Percentiles rank a stretch among this genome's conserved stretches.
These are phyloP conservation scores for Tetramorium parvispinum DNA, from an alignment of 1,140 invertebrate species.

Conservation along the genomic window DNA sequence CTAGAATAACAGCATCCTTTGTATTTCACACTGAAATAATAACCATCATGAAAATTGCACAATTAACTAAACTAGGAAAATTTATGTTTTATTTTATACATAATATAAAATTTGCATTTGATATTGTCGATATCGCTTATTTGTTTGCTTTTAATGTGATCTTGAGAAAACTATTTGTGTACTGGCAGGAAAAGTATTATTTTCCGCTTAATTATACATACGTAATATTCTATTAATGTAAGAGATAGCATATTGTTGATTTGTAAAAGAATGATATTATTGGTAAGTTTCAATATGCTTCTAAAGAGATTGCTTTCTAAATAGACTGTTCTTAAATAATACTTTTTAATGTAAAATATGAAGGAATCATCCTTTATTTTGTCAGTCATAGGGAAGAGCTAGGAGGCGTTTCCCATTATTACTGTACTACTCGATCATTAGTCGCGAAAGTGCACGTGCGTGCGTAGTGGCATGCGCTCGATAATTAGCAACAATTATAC, in stretches of 20 bases:
- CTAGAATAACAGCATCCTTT: neutral
- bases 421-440: constrained; percentile 3
- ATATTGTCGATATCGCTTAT: neutral
- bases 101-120: neutral
- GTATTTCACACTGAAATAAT: neutral
- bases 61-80: neutral
- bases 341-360: no score
- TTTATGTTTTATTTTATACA: neutral
- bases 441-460: constrained; percentile 47
- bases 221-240: neutral
- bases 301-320: neutral
- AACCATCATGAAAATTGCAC: neutral
- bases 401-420: neutral
- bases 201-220: neutral
- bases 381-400: neutral
- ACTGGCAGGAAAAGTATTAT: neutral
- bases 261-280: neutral
- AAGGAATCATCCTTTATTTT: neutral
- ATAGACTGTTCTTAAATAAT: neutral
- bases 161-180: neutral
- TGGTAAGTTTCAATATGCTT: neutral
- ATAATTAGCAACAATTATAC: constrained; percentile 71
- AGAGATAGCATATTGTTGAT: no score
- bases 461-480: constrained; percentile 48
- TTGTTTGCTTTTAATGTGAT: neutral